Conservation (phyloP, 2,888 invertebrate genomes). For the Drosophila incognita region DNA sequence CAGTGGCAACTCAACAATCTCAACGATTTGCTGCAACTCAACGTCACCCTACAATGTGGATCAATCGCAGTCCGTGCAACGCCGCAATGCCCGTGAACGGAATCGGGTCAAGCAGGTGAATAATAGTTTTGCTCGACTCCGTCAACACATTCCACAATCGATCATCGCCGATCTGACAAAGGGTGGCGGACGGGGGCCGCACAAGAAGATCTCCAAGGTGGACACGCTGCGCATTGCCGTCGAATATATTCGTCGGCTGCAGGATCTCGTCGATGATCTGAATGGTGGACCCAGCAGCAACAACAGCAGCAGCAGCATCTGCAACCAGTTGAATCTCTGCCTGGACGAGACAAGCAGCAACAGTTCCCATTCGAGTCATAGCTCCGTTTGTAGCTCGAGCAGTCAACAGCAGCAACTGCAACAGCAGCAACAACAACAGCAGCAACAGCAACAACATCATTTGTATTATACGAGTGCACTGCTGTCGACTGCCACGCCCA, state of each 20-base stretch:
- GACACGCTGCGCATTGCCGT: conserved; percentile 95
- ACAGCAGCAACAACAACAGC: neutral
- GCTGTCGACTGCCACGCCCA: conserved; percentile 34
- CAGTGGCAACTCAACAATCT: conserved; percentile 18
- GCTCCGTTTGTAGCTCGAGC: conserved; percentile 18
- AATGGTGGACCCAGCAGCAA: conserved; percentile 65
- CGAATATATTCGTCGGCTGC: conserved; percentile 94
- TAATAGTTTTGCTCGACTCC: conserved; percentile 95
- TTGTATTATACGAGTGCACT: conserved; percentile 46
- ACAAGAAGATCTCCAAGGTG: conserved; percentile 94
- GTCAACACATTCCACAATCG: conserved; percentile 94
- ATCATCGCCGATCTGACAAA: conserved; percentile 90
- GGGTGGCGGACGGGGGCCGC: conserved; percentile 90
- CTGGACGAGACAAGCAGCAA: conserved; percentile 58
- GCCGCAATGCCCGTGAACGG: conserved; percentile 96
- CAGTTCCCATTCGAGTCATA: conserved; percentile 40
- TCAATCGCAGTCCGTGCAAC: conserved; percentile 94
- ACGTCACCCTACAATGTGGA: conserved; percentile 84
- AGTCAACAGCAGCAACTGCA: conserved; percentile 18
- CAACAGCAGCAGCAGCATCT: conserved; percentile 57
- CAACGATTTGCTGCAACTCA: conserved; percentile 8
- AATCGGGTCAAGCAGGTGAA: conserved; percentile 98
- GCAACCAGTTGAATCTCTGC: conserved; percentile 61
- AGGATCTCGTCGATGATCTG: conserved; percentile 88
- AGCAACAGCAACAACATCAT: conserved; percentile 5